Percentiles rank a stretch among this genome's conserved stretches.
Conservation (phyloP, 2,113 vertebrate species). For the human (Homo sapiens) region GRCh38 chr18:32246501-32247000, state of each 20-base stretch:
- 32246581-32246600: accelerated
- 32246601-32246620: neutral
- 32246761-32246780: neutral
- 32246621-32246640: neutral
- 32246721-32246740: neutral
- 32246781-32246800: neutral
- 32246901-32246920: neutral
- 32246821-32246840: neutral
- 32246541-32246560: neutral
- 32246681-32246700: neutral
- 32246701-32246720: neutral
- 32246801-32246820: neutral
- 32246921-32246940: neutral
- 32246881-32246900: neutral
- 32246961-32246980: neutral
- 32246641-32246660: neutral
- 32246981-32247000: neutral
- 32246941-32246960: neutral
- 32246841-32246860: neutral
- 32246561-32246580: neutral
- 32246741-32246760: neutral
- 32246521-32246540: neutral
- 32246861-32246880: neutral
- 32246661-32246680: neutral
- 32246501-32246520: neutral